phyloP scores from a whole-genome alignment of 1,140 invertebrate species.

The Trichonephila clavata region DNA sequence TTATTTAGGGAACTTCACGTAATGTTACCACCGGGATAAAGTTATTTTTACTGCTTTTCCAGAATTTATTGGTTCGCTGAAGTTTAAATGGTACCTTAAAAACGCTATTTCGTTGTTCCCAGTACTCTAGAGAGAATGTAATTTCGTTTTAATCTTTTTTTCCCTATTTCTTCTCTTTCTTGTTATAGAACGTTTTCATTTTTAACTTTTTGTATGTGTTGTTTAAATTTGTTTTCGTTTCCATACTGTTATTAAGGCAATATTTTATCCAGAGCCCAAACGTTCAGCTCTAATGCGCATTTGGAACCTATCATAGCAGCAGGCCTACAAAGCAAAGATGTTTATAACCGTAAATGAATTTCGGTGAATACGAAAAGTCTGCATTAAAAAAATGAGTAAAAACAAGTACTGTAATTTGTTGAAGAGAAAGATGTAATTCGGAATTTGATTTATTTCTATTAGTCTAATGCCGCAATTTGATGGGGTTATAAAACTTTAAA shows the following conservation, averaged over 20 bases:
- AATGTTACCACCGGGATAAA: slow-evolving; percentile 68
- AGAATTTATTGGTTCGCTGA: slow-evolving; percentile 68
- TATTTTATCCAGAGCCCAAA: background rate
- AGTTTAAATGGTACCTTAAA: slow-evolving; percentile 70
- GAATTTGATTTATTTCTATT: slow-evolving; percentile 14
- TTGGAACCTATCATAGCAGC: slow-evolving; percentile 24
- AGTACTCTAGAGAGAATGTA: slow-evolving; percentile 60
- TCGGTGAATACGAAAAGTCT: background rate
- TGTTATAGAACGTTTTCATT: background rate
- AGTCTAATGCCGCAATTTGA: background rate
- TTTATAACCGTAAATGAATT: background rate
- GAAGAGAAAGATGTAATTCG: slow-evolving; percentile 25
- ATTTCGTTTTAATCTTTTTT: slow-evolving; percentile 63
- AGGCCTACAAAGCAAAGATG: background rate
- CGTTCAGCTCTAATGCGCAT: slow-evolving; percentile 14
- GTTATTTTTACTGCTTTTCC: slow-evolving; percentile 67
- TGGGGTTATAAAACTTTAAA: background rate
- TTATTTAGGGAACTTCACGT: slow-evolving; percentile 67
- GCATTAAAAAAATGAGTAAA: background rate
- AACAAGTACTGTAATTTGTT: background rate
- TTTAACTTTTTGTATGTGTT: slow-evolving; percentile 36
- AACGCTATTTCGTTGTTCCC: slow-evolving; percentile 58
- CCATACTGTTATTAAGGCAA: slow-evolving; percentile 43
- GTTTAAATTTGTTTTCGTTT: slow-evolving; percentile 58
- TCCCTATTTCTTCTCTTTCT: background rate